Evolutionary conservation across 2,797 vertebrate genomes (phyloP).

Genomic region (Sebastolobus altivelis): DNA sequence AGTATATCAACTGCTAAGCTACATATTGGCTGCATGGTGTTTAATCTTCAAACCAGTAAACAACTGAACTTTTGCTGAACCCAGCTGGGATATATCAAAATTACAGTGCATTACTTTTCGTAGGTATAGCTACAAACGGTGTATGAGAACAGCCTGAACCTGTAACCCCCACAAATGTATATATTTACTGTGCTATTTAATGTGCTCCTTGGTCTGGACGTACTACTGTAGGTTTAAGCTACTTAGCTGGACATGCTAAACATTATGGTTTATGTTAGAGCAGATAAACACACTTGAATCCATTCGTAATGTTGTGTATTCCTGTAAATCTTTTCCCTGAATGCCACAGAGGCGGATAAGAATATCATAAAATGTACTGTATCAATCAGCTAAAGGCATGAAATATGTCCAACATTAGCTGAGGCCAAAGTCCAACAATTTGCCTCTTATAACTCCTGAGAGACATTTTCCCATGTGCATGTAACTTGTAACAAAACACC

Average conservation of each 20-base stretch:
- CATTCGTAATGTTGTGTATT: neutral
- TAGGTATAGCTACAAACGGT: too few relatives aligned
- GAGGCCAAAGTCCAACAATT: constrained; percentile 8
- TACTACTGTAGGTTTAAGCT: neutral
- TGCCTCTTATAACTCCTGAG: neutral
- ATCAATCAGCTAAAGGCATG: neutral
- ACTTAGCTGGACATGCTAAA: neutral
- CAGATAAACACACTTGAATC: neutral
- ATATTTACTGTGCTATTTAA: too few relatives aligned
- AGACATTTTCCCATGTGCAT: constrained; percentile 20
- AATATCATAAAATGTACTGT: neutral
- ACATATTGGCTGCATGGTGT: neutral
- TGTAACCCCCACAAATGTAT: neutral
- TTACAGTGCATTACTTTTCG: too few relatives aligned
- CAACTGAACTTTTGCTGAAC: neutral
- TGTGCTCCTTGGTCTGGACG: neutral
- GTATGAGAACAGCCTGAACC: neutral
- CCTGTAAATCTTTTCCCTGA: neutral
- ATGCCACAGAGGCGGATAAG: neutral
- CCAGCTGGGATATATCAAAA: too few relatives aligned
- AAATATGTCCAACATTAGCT: constrained; percentile 21
- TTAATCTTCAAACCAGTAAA: neutral
- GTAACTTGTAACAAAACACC: constrained; percentile 19
- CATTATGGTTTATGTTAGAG: neutral
- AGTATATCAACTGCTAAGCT: neutral